Percentiles rank a stretch among this genome's conserved stretches.
Conservation (phyloP, 2,113 vertebrate genomes). For the Columba livia region DNA sequence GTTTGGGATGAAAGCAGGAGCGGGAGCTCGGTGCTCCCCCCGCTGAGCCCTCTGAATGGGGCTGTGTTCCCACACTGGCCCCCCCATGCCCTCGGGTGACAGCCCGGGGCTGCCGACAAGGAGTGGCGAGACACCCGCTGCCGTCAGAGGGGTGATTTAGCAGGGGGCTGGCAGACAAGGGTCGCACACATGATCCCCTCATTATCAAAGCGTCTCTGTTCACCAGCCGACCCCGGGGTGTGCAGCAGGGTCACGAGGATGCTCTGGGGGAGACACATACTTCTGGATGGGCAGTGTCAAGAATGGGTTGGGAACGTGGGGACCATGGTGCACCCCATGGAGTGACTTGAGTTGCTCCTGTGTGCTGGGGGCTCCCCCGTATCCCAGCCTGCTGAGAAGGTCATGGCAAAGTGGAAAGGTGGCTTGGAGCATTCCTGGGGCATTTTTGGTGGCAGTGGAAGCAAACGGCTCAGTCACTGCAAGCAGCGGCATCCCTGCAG, state of each 20-base stretch:
- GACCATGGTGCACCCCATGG: neutral
- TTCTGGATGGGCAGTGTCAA: fast-evolving
- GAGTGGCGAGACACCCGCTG: neutral
- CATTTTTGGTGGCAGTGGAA: neutral
- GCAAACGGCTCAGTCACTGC: neutral
- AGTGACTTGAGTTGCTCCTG: neutral
- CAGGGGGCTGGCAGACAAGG: neutral
- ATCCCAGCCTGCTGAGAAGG: neutral
- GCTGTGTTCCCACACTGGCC: neutral
- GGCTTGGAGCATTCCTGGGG: neutral
- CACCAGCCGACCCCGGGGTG: fast-evolving
- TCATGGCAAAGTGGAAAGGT: neutral
- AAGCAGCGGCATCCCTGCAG: neutral
- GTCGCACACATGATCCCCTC: neutral
- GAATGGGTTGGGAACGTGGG: neutral
- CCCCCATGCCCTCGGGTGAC: fast-evolving
- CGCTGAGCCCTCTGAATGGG: neutral
- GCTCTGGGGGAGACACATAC: fast-evolving
- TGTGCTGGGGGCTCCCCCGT: neutral
- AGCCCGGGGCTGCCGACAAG: neutral
- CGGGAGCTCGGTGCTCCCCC: fast-evolving
- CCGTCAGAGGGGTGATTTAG: neutral
- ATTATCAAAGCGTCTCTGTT: slow-evolving; percentile 19
- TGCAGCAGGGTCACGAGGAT: fast-evolving
- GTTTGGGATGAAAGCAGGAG: neutral